Base-by-base conservation (phyloP, 2,113 vertebrate genomes). In the Neodontobutis hainanensis region DNA sequence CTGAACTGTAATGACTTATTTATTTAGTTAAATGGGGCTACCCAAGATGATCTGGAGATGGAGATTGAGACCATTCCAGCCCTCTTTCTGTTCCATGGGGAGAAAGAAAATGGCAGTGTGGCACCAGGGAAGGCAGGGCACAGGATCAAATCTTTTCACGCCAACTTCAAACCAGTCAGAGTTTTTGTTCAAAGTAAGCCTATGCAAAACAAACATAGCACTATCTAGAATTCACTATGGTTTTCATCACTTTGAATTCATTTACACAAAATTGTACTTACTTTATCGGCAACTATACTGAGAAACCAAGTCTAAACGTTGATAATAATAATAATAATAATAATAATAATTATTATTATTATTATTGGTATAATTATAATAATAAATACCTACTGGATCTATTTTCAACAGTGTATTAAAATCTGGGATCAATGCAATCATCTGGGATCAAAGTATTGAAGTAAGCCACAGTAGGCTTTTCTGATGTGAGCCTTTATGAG, bases 1-100 rank as follows among this genome's bases (percentile, higher is more conserved):
- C 87, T 88, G 83, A 88, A 89, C 81, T 84, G 62, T 93, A 94
- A 93, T 93, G 89, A 83, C 75, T 93, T 93, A 94, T 94, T 94
- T 94, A 93, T 93, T 93, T 93, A 90, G 89, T 87, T 87, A 74
- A 87, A 86, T 80, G 79, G 80, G 88, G 83, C 66, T 78, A 88
- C 79, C 61, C 68, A 89, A 92, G 91, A 92, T 88, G 89, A 91
- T 91, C 85, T 89, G 69, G 85, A 92, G 92, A 94, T 93, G 90
- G 71, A 91, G 89, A 91, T 89, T 74, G 61, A 80, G 82, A 60
- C 61, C 76, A 78, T 87, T 89, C 87, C 80, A 88, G 65, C 68
- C 75, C 47, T 50, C 57, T 81, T 43, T 59, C 65, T 14, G 44
- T 61, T 90, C 90, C 88, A 80, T 27, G 2, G 91, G 87, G 87